These are phyloP conservation scores for Thera britannica DNA, from an alignment of 2,888 invertebrate species.

Conservation along the genomic window DNA sequence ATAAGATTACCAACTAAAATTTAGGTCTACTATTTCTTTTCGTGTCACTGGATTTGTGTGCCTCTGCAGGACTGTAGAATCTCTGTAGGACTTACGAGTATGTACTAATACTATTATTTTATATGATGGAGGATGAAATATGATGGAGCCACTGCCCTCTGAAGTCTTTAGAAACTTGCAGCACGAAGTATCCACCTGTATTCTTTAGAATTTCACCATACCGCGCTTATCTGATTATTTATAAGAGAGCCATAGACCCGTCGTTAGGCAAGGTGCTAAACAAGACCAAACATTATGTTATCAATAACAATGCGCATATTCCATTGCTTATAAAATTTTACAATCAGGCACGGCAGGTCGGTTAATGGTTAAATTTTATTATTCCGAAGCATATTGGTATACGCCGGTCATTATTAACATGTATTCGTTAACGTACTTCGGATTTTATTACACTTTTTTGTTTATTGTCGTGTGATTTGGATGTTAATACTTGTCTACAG, in stretches of 20 bases:
- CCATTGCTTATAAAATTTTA: slow-evolving; percentile 55
- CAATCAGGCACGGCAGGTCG: slow-evolving; percentile 44
- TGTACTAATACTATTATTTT: too few relatives aligned
- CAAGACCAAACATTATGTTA: slow-evolving; percentile 14
- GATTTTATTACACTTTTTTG: slow-evolving; percentile 50
- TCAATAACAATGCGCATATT: slow-evolving; percentile 19
- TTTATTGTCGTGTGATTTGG: slow-evolving; percentile 44
- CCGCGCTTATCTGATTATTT: background rate
- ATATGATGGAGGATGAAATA: too few relatives aligned
- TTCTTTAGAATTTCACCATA: background rate
- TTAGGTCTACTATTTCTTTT: too few relatives aligned
- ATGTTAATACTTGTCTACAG: slow-evolving; percentile 33
- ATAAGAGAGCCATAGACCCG: background rate
- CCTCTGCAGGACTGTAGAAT: too few relatives aligned
- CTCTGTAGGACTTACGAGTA: too few relatives aligned
- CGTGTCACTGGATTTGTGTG: too few relatives aligned
- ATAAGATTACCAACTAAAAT: background rate
- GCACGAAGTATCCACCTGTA: background rate
- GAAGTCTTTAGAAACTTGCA: too few relatives aligned
- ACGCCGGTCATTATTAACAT: slow-evolving; percentile 43
- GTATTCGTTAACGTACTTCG: slow-evolving; percentile 48
- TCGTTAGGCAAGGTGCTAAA: slow-evolving; percentile 21
- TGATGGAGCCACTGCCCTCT: too few relatives aligned
- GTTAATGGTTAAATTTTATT: slow-evolving; percentile 47
- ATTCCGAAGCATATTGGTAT: slow-evolving; percentile 40